Percentiles rank a stretch among this genome's conserved stretches.
These are phyloP conservation scores for Cebidichthys violaceus DNA, from an alignment of 2,113 vertebrate genomes.

Conservation along the genomic window DNA sequence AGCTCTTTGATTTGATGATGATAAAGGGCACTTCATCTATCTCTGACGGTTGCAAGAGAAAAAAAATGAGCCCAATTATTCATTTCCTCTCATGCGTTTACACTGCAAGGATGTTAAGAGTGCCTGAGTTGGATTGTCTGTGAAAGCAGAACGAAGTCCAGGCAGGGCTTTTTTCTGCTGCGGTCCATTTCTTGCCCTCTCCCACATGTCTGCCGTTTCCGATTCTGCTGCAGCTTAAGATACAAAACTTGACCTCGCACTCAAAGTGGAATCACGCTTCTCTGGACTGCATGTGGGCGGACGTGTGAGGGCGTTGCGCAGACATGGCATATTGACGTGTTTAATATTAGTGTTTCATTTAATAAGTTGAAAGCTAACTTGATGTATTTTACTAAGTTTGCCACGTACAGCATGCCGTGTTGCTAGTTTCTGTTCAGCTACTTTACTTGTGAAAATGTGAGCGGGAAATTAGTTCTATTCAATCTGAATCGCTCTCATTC, in stretches of 20 bases:
- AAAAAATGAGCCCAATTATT: slow-evolving; percentile 61
- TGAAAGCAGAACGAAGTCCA: slow-evolving; percentile 22
- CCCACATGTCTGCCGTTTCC: not conserved
- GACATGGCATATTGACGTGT: not conserved
- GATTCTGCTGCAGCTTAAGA: not conserved
- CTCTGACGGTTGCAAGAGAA: slow-evolving; percentile 32
- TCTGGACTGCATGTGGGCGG: not conserved
- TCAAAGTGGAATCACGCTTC: not conserved
- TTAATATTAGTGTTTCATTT: not conserved
- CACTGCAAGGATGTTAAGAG: slow-evolving; percentile 18
- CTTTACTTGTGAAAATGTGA: not conserved
- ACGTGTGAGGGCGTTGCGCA: not conserved
- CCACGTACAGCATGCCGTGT: not conserved
- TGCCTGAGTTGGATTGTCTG: slow-evolving; percentile 31
- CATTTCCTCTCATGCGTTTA: slow-evolving; percentile 47
- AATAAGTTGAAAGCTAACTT: not conserved
- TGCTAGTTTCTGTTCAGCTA: not conserved
- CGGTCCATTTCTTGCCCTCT: slow-evolving; percentile 26
- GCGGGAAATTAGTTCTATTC: not conserved
- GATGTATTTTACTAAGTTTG: not conserved
- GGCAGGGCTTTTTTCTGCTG: slow-evolving; percentile 15
- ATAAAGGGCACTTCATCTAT: slow-evolving; percentile 41
- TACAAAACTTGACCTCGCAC: not conserved
- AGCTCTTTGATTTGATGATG: slow-evolving; percentile 49
- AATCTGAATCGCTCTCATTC: no score